phyloP scores from a whole-genome alignment of 2,113 vertebrate species.

The Cichladusa arquata region DNA sequence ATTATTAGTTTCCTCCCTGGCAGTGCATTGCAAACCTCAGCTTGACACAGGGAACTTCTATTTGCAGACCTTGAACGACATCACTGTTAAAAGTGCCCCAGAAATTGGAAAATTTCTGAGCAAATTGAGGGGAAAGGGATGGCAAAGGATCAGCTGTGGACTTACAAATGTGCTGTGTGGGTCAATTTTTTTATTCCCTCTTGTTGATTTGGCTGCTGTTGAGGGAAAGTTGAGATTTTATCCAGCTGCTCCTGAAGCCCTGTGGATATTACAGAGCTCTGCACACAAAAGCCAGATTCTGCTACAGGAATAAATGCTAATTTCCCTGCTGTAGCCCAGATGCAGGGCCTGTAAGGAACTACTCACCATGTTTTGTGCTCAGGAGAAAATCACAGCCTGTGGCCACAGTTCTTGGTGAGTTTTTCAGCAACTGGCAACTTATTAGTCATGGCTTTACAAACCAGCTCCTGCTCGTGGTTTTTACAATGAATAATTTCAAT shows the following conservation, averaged over 20 bases:
- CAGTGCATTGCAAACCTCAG: neutral
- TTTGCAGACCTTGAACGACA: neutral
- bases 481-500: neutral
- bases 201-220: neutral
- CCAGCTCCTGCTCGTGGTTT: neutral
- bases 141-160: neutral
- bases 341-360: neutral
- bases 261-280: neutral
- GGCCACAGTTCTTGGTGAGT: neutral
- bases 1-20: neutral
- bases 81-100: neutral
- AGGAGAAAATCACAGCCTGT: neutral
- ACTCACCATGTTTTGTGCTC: neutral
- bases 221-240: neutral
- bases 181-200: neutral
- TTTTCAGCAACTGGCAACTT: neutral
- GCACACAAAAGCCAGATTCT: neutral
- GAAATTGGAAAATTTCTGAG: neutral
- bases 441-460: neutral
- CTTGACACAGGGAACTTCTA: neutral
- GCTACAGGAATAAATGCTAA: neutral
- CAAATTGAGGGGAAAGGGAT: neutral
- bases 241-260: neutral
- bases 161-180: neutral
- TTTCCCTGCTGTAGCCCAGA: neutral